Conservation (phyloP, 2,888 invertebrate genomes). For the Cryptops parisi region DNA sequence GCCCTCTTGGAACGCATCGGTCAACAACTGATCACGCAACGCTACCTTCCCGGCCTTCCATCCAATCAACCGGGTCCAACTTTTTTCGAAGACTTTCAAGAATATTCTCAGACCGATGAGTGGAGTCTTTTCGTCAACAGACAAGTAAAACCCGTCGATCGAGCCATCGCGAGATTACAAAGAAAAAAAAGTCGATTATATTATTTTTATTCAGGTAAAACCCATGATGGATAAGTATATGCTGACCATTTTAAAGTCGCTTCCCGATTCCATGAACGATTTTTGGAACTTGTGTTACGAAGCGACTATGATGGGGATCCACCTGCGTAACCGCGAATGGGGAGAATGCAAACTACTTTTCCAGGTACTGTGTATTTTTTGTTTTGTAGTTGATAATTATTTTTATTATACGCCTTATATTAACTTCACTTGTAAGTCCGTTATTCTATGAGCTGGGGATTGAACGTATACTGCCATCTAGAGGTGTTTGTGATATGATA, state of each 20-base stretch:
- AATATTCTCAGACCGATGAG: constrained; percentile 39
- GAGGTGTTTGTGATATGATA: too few relatives aligned
- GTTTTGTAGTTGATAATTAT: too few relatives aligned
- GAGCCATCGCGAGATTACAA: too few relatives aligned
- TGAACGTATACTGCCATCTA: too few relatives aligned
- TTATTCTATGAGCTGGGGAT: too few relatives aligned
- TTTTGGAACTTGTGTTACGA: constrained; percentile 48
- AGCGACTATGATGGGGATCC: constrained; percentile 41
- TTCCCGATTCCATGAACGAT: constrained; percentile 41
- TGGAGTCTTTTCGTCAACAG: constrained; percentile 41
- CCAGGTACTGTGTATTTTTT: too few relatives aligned
- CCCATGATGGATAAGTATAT: constrained; percentile 42
- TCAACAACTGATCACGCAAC: constrained; percentile 23
- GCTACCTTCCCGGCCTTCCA: constrained; percentile 38
- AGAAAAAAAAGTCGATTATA: neutral
- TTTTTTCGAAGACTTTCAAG: constrained; percentile 46
- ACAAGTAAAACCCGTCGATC: constrained; percentile 29
- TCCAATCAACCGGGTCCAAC: constrained; percentile 40
- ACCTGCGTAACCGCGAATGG: constrained; percentile 40
- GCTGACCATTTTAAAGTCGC: constrained; percentile 28
- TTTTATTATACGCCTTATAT: too few relatives aligned
- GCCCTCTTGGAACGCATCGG: constrained; percentile 42
- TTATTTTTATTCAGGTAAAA: constrained; percentile 32
- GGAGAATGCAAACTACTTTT: constrained; percentile 43
- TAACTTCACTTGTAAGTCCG: too few relatives aligned